Base-by-base conservation (phyloP, 2,888 invertebrate species). In the Atethmia centrago region DNA sequence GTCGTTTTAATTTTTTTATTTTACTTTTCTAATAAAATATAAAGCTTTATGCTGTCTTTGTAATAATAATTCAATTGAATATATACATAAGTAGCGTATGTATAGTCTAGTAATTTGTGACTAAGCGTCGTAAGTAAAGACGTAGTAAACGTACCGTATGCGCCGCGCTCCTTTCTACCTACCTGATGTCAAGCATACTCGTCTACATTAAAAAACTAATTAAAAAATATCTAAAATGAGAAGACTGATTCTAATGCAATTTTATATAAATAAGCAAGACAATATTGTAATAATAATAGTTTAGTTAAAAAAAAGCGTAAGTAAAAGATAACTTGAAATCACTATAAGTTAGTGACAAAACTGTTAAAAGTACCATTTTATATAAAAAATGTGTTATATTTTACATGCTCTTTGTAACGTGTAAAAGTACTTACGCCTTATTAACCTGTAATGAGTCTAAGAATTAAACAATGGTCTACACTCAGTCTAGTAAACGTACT, bases 401-500 rank as follows among this genome's bases (percentile, higher is more conserved):
- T 31, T 31, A 31, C 31, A 31, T 31, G 16, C 31, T 56, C 31
- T 31, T 56, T 56, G 56, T 56, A 31, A 56, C 56, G 56, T 61
- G 42, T 61, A 45, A 61, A 45, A 45, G 61, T 61, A 61, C 61
- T 61, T 61, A 61, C 61, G 42, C 16, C 16, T 1, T 25, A 61
- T 1, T 61, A 40, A 61, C 40, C 61, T 61, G 61, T 40, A 59
- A 40, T 59, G 28, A 62, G 45, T 62, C 19, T 42, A 47, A 47
- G 19, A 47, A 19, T 47, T 63, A 47, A 47, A 12, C 45, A 47
- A 28, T 47, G 62, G 16, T 63, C 28, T 62, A 62, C 19, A 70
- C 62, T 70, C 62, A 70, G 70, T 62, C 62, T 70, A 70, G 61
- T 70, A 70, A 70, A 70, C 62, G 47, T 63, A 63, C 14, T 63